Base-by-base conservation (phyloP, 2,888 invertebrate species). In the Ectobius pallidus region DNA sequence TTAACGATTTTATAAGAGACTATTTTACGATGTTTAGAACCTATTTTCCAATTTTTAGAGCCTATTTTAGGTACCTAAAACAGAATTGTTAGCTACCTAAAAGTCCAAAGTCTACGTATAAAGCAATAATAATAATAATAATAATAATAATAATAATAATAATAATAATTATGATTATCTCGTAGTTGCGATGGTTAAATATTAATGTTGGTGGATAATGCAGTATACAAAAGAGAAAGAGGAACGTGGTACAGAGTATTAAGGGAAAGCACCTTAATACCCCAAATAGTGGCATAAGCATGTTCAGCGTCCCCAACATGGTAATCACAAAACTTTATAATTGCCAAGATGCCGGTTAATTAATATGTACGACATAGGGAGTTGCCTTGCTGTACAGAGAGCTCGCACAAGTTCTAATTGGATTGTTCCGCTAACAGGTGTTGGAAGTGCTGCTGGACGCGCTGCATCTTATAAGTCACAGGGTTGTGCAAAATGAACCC, bases 351-450 rank as follows among this genome's bases (percentile, higher is more conserved):
- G 2, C 20, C n/a, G 14, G 22, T 11, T 52, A 52, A 52, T 52
- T 52, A 52, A 25, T 52, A 52, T 52, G 52, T 52, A 52, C 22
- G 52, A 52, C 52, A 22, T 9, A 25, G 52, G 52, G 52, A 52
- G 52, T 22, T 22, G 52, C 52, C 20, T 46, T 46, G n/a, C 18
- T 20, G 20, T 46, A 46, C n/a, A 18, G 18, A 46, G 20, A 46
- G 46, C 46, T 20, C 20, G 46, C 18, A 52, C 18, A 52, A 52
- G 52, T 52, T 52, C 22, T 52, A 52, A 52, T 52, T 52, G 52
- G 52, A 52, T 52, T 52, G 52, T 52, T 25, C 52, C 25, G 52
- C 25, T 52, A 52, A 52, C 52, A 52, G 52, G 52, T 52, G 52
- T 22, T 25, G 52, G 18, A 20, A 1, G 18, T 18, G 46, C n/a